Conservation (phyloP, 2,797 vertebrate species). For the Schizothorax lantsangensis region DNA sequence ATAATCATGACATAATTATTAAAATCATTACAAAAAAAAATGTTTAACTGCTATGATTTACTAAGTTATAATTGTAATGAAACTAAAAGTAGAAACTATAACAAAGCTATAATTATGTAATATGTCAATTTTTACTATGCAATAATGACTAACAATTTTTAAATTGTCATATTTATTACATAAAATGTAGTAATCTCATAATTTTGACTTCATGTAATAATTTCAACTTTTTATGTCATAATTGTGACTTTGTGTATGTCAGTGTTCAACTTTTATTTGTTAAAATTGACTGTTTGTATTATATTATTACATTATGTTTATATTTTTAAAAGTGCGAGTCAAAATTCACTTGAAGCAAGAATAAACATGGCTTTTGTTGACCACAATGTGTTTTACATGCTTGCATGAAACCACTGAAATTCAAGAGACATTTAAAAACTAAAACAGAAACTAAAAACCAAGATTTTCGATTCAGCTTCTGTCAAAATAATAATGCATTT, state of each 20-base stretch:
- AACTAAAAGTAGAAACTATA: not conserved
- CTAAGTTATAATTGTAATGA: too few species aligned
- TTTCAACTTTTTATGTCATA: too few species aligned
- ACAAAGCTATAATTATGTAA: not conserved
- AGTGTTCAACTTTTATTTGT: too few species aligned
- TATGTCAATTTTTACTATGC: too few species aligned
- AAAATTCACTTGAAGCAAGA: not conserved
- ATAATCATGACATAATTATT: not conserved
- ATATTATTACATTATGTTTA: too few species aligned
- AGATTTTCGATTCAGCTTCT: not conserved
- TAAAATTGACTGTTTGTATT: too few species aligned
- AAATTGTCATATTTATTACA: too few species aligned
- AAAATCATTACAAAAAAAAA: not conserved
- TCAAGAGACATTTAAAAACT: not conserved
- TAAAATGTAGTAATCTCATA: too few species aligned
- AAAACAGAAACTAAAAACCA: not conserved
- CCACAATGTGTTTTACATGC: not conserved
- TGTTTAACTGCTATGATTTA: not conserved
- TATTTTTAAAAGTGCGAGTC: too few species aligned
- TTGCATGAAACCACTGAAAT: not conserved
- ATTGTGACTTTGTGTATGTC: too few species aligned
- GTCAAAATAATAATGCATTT: not conserved
- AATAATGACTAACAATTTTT: too few species aligned
- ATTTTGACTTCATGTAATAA: too few species aligned
- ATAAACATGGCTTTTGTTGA: not conserved